Base-by-base conservation (phyloP, 2,113 vertebrate species). In the Carassius carassius region DNA sequence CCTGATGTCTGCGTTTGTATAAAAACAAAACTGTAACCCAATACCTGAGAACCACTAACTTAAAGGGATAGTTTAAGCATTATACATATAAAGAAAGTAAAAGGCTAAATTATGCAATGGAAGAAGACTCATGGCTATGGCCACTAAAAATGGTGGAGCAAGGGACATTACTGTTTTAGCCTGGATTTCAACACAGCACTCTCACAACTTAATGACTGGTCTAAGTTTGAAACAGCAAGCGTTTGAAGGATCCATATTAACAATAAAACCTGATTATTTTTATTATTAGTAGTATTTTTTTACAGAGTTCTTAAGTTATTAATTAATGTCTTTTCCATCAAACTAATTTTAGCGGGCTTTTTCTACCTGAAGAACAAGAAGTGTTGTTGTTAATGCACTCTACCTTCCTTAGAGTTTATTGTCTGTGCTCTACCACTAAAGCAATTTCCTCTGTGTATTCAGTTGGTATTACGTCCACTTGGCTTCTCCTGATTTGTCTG, bases 251-350 rank as follows among this genome's bases (percentile, higher is more conserved):
- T 73, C 82, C 90, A 81, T 83, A 90, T 54, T 54, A 54, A 54
- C 16, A 54, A 54, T 16, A 54, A 54, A 17, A 54, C 51, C 90
- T 44, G 41, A 10, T 41, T 41, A 41, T 41, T 41, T 8, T 41
- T 41, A 9, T 41, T 41, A 35, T 35, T 35, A 35, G 2, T 35
- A 2, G 3, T 41, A 1, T 41, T 1, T 41, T 8, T 41, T 41
- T 9, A 8, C 7, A 8, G 37, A 41, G 41, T 41, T 9, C 41
- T 90, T 90, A 76, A 35, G 84, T 89, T 92, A 83, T 90, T 92
- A 91, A 92, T 91, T 91, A 92, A 90, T 87, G 89, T 90, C 89
- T 90, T 88, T 85, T 89, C 63, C 74, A 82, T 88, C 84, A 89
- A 90, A 87, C 90, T 92, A 92, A 92, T 90, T 88, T 29, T 83